Conservation (phyloP, 2,113 vertebrate species). For the Copsychus sechellarum region DNA sequence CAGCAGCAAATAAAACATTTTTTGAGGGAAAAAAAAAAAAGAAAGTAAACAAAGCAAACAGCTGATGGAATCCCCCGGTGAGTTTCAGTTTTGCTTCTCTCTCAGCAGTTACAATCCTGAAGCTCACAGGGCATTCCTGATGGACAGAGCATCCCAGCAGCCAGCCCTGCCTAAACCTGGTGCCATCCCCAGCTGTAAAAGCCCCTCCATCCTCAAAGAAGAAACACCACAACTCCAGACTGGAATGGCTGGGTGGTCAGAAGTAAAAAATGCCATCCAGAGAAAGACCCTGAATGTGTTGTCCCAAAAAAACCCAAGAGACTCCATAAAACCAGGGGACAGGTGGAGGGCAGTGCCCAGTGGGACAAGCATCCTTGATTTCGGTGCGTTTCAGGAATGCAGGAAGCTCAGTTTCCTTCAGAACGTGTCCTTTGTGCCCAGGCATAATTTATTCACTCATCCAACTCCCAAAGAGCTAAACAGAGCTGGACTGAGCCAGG, state of each 20-base stretch:
- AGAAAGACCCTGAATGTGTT: background rate
- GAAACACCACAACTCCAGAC: background rate
- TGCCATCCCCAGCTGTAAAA: background rate
- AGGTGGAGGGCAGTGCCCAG: background rate
- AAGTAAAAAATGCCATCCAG: background rate
- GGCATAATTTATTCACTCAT: background rate
- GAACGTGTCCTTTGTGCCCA: background rate
- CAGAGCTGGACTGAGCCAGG: background rate
- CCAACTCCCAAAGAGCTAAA: background rate
- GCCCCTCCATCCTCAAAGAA: background rate
- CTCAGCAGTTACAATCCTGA: background rate
- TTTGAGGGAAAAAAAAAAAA: background rate
- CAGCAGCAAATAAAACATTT: background rate
- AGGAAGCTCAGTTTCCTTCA: background rate
- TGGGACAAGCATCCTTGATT: background rate
- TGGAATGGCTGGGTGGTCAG: background rate
- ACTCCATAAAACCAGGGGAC: background rate
- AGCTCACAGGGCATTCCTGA: accelerated
- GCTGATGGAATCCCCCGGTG: background rate
- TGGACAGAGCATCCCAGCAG: accelerated
- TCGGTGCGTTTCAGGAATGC: background rate
- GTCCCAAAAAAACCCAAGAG: background rate
- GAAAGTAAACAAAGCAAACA: background rate
- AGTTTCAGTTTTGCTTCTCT: background rate
- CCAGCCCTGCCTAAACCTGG: background rate